Evolutionary conservation across 2,113 vertebrate species (phyloP), one percentile per base, ranked within the genome.

Genomic region (Dipodomys stephensi): DNA sequence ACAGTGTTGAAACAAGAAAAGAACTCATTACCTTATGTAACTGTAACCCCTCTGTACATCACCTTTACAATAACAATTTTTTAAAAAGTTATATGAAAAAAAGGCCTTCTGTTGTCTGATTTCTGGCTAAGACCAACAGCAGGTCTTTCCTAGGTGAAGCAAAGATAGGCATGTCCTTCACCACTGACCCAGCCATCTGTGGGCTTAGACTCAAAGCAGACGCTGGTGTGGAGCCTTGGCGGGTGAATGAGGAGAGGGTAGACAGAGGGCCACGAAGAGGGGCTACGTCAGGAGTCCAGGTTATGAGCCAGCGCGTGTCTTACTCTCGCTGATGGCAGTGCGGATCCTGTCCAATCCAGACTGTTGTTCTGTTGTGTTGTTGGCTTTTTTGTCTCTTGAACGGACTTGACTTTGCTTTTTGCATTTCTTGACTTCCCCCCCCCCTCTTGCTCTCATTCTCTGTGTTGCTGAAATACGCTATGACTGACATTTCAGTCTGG

Each of bases 301-400:
- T 12, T 73, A 39, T 39, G 39, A 39, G 39, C 39, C 39, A 39
- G 39, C 39, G 6, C 39, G 39, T 39, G 39, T 39, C 39, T 39
- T 39, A 39, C 39, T 57, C 53, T 57, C 15, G 16, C 3, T 3
- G 53, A 4, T 1, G 4, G 57, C 28, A 30, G 7, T 7, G 4
- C 30, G 22, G 12, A 3, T 1, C 16, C 22, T 39, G 11, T 2
- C 68, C 3, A 1, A 7, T 53, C 6, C 32, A 22, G 2, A 1
- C 15, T 73, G 2, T 44, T 27, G 30, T 8, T 39, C 5, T 46
- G 35, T 91, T n/a, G 18, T 79, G 22, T 20, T 30, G 30, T 49
- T 78, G n/a, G 2, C 20, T 60, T 93, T 23, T 95, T 44, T 65
- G 3, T 64, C 80, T 71, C 79, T 2, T 22, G 7, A 86, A 73